Base-by-base conservation (phyloP, 2,888 invertebrate species). In the Stictocephala bisonia region DNA sequence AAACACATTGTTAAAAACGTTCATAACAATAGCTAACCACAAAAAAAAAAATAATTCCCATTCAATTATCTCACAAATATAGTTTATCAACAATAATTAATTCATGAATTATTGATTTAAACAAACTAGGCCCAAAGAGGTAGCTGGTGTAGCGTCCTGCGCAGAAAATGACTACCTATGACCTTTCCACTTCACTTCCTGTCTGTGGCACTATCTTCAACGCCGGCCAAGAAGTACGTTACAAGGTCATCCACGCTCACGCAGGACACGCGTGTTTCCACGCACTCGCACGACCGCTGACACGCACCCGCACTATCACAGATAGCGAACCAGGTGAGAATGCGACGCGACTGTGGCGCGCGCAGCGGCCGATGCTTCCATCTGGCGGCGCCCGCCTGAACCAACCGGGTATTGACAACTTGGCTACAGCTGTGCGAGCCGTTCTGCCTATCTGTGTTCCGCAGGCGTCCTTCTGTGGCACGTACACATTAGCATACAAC, bases 341-440 rank as follows among this genome's bases (percentile, higher is more conserved):
- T 9, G 3, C 4, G 26, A 44, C 20, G 31, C 40, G 44, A 64
- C 64, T 40, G 64, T 40, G 64, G 60, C n/a, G 44, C n/a, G 64
- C 22, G 41, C 4, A n/a, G n/a, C 15, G 44, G 4, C 7, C 60
- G 44, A 44, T 64, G 64, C 40, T 24, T 40, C 64, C 44, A 24
- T 64, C 64, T 64, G 15, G 18, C 60, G 60, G 60, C 60, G 60
- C 60, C 22, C 40, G 60, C 60, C 40, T 13, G 9, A 60, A 60
- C 60, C 40, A 60, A 3, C 60, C 2, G 22, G 22, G 22, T 60
- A 60, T 60, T 60, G 60, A 60, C 60, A 40, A 35, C 18, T 44
- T 4, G 9, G n/a, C 1, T 27, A 2, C 24, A 24, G 51, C 51
- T 51, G 51, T 51, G 51, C 3, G 7, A 27, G 35, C 18, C 35